Base-by-base conservation (phyloP, 92 coral and sea anemone species). In the Nematostella vectensis region DNA sequence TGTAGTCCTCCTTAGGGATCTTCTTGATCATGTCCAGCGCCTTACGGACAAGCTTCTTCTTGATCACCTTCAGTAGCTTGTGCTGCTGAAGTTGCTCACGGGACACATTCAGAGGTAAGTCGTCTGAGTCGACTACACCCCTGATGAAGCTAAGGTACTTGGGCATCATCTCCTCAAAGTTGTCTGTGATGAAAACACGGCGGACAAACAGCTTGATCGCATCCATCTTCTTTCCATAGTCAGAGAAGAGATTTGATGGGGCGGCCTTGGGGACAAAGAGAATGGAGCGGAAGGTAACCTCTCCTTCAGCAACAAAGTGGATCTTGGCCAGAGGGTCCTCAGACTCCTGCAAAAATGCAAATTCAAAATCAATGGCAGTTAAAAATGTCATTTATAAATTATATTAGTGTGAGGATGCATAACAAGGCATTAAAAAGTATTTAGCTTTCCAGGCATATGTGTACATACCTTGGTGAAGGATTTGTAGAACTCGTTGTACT, bases 141-240 rank as follows among this genome's bases (percentile, higher is more conserved):
- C 74, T 71, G 72, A 93, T 66, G 55, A 87, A 93, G 25, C 79
- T 69, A 52, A 93, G 76, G 54, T 93, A 93, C 60, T 93, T 93
- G 10, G 99, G 99, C 99, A 93, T 93, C 99, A 93, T 93, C 57
- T 93, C 99, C 64, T 93, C 96, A 77, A 93, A 93, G 82, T 93
- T 88, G 65, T 93, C 99, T n/a, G 99, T 93, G 75, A 93, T 93
- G 75, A 93, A 93, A 11, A 93, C 99, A 49, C 99, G 93, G 6
- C 99, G 88, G 43, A 93, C 99, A 38, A 81, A 93, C 74, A 93
- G 71, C 71, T 93, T 93, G 65, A 93, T 93, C 54, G 85, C 83
- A 44, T 93, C 96, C 59, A 84, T 93, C 29, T 93, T 87, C 75
- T 93, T 93, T 72, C 99, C 99, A 42, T 93, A 93, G 26, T 93